Evolutionary conservation across 2,888 invertebrate genomes (phyloP).

Genomic region (Leptinotarsa juncta): DNA sequence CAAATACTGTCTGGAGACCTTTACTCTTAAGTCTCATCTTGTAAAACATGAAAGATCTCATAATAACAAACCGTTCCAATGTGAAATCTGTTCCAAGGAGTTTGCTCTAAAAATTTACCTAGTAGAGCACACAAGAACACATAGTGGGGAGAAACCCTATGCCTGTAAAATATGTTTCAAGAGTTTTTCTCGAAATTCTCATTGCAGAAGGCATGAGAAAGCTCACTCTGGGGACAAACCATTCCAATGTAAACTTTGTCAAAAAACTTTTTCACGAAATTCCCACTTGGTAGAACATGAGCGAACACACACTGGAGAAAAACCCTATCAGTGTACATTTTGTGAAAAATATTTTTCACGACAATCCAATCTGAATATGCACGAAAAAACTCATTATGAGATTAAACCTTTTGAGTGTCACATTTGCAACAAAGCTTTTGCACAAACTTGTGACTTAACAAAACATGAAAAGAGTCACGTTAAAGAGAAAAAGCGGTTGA

Average conservation of each 20-base stretch:
- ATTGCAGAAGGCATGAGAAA: slow-evolving; percentile 4
- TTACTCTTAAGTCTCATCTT: background rate
- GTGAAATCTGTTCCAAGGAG: background rate
- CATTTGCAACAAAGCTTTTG: background rate
- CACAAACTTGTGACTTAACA: background rate
- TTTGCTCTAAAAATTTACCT: slow-evolving; percentile 7
- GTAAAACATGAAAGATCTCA: slow-evolving; percentile 7
- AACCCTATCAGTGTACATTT: background rate
- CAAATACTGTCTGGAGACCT: background rate
- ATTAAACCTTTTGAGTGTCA: background rate
- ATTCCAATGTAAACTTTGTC: slow-evolving; percentile 1
- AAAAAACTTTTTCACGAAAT: background rate
- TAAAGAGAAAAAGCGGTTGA: no score
- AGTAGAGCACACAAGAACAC: background rate
- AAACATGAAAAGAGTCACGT: background rate
- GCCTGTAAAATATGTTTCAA: slow-evolving; percentile 4
- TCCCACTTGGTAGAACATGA: background rate
- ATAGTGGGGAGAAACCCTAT: background rate
- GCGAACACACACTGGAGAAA: slow-evolving; percentile 5
- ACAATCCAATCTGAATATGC: background rate
- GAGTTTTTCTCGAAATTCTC: background rate
- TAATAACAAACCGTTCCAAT: background rate
- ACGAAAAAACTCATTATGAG: background rate
- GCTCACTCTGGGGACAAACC: background rate
- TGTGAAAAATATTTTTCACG: background rate